phyloP scores from a whole-genome alignment of 1,140 invertebrate species.

The Trichonephila clavipes region DNA sequence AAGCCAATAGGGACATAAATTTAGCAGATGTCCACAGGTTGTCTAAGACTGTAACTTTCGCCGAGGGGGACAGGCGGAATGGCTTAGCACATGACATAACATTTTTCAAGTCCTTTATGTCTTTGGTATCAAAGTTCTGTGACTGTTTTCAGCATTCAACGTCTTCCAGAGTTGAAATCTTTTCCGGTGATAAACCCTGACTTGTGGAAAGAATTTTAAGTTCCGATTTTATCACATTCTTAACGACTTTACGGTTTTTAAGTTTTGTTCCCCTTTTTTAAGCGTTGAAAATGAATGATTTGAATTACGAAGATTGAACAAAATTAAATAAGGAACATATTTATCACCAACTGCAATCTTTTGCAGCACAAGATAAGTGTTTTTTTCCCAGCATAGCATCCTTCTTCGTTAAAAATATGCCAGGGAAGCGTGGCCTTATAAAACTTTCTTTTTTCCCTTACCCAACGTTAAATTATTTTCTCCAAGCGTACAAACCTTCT shows the following conservation, averaged over 20 bases:
- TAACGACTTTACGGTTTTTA: neutral
- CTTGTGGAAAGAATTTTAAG: slow-evolving; percentile 49
- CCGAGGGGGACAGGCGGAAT: neutral
- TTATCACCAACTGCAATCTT: no score
- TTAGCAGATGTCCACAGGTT: slow-evolving; percentile 72
- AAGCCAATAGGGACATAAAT: slow-evolving; percentile 68
- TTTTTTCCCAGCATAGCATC: no score
- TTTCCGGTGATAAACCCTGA: neutral
- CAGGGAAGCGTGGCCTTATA: no score
- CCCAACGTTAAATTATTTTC: no score
- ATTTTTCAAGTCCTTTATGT: slow-evolving; percentile 67
- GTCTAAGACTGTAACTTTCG: slow-evolving; percentile 53
- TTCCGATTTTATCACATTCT: slow-evolving; percentile 5
- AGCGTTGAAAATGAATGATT: neutral
- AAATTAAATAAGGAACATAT: no score
- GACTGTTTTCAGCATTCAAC: slow-evolving; percentile 19
- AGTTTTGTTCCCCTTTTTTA: neutral
- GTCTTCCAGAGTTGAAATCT: neutral
- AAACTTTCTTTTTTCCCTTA: no score
- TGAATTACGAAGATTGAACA: neutral
- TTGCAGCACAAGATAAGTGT: no score
- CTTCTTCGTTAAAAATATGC: no score
- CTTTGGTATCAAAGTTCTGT: slow-evolving; percentile 43
- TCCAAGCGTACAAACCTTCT: no score
- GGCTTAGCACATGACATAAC: slow-evolving; percentile 33